Percentiles rank a stretch among this genome's conserved stretches.
Evolutionary conservation across 1,140 invertebrate genomes (phyloP).

Genomic region (Hydropsyche tenuis): DNA sequence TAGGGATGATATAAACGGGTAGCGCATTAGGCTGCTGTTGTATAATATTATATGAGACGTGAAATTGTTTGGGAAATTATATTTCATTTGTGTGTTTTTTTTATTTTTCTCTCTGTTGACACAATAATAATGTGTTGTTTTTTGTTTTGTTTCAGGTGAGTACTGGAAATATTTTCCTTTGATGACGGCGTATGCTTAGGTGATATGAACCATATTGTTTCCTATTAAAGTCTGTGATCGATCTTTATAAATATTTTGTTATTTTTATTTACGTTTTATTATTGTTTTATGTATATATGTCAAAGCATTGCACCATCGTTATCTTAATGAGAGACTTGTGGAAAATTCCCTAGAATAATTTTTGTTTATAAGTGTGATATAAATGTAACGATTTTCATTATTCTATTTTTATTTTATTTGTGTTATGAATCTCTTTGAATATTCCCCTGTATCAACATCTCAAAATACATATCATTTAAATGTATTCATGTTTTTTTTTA

Average conservation of each 20-base stretch:
- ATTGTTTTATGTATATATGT: not conserved
- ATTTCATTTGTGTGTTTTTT: too few species aligned
- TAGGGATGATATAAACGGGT: too few species aligned
- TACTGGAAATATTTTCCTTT: not conserved
- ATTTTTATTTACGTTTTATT: not conserved
- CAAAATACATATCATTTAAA: slow-evolving; percentile 27
- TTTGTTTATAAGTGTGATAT: slow-evolving; percentile 1
- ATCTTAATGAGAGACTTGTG: not conserved
- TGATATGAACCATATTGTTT: slow-evolving; percentile 8
- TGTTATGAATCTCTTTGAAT: not conserved
- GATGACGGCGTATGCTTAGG: not conserved
- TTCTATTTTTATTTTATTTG: slow-evolving; percentile 10
- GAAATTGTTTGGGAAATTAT: too few species aligned
- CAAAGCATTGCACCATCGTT: too few species aligned
- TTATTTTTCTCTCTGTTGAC: too few species aligned
- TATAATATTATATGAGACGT: too few species aligned
- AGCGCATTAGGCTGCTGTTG: too few species aligned
- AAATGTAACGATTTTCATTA: not conserved
- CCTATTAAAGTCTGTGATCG: slow-evolving; percentile 5
- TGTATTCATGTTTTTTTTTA: slow-evolving; percentile 17
- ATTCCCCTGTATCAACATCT: slow-evolving; percentile 14
- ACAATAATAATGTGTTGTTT: too few species aligned
- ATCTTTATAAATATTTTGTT: not conserved
- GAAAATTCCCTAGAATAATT: slow-evolving; percentile 15
- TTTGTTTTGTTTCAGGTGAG: slow-evolving; percentile 24